These are phyloP conservation scores for Taxidea taxus DNA, from an alignment of 2,113 vertebrate genomes.

Conservation along the genomic window DNA sequence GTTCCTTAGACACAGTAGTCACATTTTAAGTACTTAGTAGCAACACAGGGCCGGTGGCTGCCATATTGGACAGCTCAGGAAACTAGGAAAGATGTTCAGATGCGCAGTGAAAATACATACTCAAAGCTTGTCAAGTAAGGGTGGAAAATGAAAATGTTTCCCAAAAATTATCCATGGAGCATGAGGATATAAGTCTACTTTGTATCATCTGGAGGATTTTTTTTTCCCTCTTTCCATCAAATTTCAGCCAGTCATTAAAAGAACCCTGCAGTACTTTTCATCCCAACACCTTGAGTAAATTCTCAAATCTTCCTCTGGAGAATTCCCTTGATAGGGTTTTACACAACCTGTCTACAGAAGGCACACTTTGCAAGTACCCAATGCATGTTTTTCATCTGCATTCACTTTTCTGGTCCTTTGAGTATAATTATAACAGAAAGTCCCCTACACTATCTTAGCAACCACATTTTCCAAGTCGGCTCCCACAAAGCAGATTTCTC, in stretches of 20 bases:
- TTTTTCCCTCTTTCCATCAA: neutral
- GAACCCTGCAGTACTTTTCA: neutral
- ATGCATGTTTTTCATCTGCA: neutral
- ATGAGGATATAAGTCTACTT: neutral
- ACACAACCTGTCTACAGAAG: neutral
- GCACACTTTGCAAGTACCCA: neutral
- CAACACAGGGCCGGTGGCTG: too few relatives aligned
- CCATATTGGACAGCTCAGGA: neutral
- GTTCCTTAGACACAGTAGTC: neutral
- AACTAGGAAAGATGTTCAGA: neutral
- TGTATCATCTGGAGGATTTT: neutral
- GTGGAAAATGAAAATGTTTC: neutral
- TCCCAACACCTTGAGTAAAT: neutral
- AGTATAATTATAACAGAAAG: constrained; percentile 9
- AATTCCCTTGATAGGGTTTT: neutral
- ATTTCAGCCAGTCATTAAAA: constrained; percentile 40
- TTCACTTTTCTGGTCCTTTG: neutral
- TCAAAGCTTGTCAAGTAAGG: neutral
- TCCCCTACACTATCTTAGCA: neutral
- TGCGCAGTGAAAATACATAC: neutral
- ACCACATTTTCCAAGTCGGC: constrained; percentile 20
- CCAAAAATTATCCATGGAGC: neutral
- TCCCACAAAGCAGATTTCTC: neutral
- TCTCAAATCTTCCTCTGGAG: neutral
- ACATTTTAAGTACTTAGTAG: neutral